phyloP scores from a whole-genome alignment of 2,113 vertebrate genomes.

The Myotis davidii region DNA sequence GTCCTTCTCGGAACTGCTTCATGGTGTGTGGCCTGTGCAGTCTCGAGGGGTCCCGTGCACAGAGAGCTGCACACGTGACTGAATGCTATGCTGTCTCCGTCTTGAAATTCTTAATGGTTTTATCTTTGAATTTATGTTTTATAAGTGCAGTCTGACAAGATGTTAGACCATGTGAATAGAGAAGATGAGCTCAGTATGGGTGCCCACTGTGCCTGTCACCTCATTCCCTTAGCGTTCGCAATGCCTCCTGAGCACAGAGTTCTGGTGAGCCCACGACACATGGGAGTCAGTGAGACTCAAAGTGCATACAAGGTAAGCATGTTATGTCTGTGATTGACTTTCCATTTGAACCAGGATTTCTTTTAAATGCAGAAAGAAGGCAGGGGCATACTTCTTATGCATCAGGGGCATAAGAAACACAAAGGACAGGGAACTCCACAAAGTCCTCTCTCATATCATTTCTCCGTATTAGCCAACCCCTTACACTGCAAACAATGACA shows the following conservation, averaged over 20 bases:
- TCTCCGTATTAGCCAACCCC: neutral
- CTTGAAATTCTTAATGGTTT: neutral
- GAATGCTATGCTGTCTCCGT: neutral
- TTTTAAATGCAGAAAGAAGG: neutral
- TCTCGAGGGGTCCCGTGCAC: rapidly evolving
- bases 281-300: neutral
- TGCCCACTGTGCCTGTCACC: neutral
- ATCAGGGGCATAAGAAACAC: neutral
- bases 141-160: neutral
- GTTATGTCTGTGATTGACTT: neutral
- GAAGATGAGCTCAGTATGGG: neutral
- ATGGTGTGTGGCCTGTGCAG: neutral
- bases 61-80: neutral
- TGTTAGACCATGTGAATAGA: neutral
- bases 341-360: neutral
- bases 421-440: neutral
- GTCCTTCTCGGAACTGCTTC: neutral
- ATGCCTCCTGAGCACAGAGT: neutral
- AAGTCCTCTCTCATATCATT: neutral
- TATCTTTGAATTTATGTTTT: neutral
- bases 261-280: rapidly evolving
- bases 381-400: neutral
- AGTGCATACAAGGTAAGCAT: neutral
- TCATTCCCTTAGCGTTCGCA: neutral
- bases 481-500: neutral